These are phyloP conservation scores for Umimayanthus kanabou DNA, from an alignment of 92 coral and sea anemone species.

Conservation along the genomic window DNA sequence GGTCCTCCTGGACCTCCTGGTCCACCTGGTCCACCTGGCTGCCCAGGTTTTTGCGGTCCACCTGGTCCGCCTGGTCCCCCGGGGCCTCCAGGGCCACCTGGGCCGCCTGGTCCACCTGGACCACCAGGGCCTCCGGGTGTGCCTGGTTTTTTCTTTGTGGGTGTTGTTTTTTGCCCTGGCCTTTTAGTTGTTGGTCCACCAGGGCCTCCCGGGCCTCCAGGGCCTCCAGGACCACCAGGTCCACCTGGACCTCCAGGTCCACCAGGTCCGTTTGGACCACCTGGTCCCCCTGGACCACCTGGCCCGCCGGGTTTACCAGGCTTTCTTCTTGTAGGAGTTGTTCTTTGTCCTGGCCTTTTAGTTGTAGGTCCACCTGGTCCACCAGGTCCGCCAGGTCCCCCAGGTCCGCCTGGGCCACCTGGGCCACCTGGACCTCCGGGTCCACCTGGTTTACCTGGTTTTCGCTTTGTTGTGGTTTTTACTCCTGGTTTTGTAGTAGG, in stretches of 20 bases:
- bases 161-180: slow-evolving; percentile 45
- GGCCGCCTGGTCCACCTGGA: slow-evolving; percentile 59
- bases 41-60: slow-evolving; percentile 70
- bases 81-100: slow-evolving; percentile 74
- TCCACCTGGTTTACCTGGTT: slow-evolving; percentile 77
- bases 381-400: slow-evolving; percentile 78
- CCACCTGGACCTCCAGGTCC: slow-evolving; percentile 72
- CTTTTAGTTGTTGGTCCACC: slow-evolving; percentile 59
- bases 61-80: slow-evolving; percentile 70
- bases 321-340: slow-evolving; percentile 41
- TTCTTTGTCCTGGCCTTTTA: background rate
- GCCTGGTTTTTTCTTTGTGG: slow-evolving; percentile 55
- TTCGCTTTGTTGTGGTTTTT: slow-evolving; percentile 56
- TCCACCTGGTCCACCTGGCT: slow-evolving; percentile 66
- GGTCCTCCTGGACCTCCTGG: slow-evolving; percentile 40
- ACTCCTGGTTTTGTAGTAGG: slow-evolving; percentile 59
- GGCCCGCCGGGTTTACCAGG: slow-evolving; percentile 53
- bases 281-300: slow-evolving; percentile 76
- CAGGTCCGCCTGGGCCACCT: slow-evolving; percentile 85
- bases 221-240: slow-evolving; percentile 53
- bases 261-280: slow-evolving; percentile 66
- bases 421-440: slow-evolving; percentile 87
- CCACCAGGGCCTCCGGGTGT: slow-evolving; percentile 55
- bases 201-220: slow-evolving; percentile 47
- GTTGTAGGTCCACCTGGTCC: slow-evolving; percentile 55